Evolutionary conservation across 64 coral and sea anemone genomes (phyloP).

Genomic region (Anthopleura sola): DNA sequence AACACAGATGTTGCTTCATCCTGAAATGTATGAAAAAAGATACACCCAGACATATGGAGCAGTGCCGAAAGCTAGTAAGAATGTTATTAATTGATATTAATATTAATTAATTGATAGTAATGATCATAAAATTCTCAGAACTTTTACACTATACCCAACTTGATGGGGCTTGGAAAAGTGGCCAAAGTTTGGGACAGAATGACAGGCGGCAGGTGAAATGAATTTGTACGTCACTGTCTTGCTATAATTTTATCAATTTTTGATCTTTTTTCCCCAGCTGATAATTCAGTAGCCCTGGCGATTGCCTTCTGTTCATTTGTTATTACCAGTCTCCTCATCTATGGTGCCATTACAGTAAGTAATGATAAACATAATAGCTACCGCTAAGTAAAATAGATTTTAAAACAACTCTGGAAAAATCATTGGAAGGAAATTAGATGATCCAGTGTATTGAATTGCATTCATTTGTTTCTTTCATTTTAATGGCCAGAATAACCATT

Average conservation of each 20-base stretch:
- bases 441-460: no score
- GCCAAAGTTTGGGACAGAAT: no score
- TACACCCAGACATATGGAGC: constrained; percentile 87
- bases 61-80: constrained; percentile 73
- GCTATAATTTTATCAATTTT: constrained; percentile 39
- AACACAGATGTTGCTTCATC: constrained; percentile 86
- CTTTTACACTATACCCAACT: no score
- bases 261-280: constrained; percentile 62
- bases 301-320: constrained; percentile 95
- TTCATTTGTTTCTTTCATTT: no score
- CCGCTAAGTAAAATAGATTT: background rate
- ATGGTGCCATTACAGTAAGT: constrained; percentile 96
- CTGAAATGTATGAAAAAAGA: constrained; percentile 79
- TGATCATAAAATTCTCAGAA: no score
- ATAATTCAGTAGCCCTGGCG: constrained; percentile 87
- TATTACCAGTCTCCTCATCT: constrained; percentile 85
- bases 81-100: no score
- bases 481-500: no score
- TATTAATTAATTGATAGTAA: no score
- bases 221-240: no score
- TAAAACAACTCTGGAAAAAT: background rate
- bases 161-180: no score
- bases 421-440: no score
- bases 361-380: background rate
- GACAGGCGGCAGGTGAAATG: no score